phyloP scores from a whole-genome alignment of 2,888 invertebrate genomes.

The Strigamia crassipes region DNA sequence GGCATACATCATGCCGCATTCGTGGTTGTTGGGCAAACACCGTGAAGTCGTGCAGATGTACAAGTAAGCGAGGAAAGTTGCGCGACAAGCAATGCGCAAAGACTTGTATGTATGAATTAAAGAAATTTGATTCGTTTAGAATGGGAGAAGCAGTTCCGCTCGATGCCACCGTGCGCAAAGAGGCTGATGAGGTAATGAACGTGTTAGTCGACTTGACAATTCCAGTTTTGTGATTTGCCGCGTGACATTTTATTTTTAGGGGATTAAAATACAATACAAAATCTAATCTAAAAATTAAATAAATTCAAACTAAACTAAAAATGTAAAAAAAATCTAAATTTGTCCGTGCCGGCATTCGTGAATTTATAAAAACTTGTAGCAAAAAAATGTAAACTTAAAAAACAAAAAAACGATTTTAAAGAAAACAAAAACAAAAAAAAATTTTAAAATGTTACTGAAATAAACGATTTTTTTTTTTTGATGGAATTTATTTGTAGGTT shows the following conservation, averaged over 20 bases:
- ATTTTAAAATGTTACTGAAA: not conserved
- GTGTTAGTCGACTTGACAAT: slow-evolving; percentile 50
- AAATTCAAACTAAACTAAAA: no score
- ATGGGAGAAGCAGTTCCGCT: slow-evolving; percentile 67
- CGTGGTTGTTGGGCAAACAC: not conserved
- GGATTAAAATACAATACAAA: not conserved
- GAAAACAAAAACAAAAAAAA: not conserved
- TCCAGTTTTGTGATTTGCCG: not conserved
- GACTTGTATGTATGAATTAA: not conserved
- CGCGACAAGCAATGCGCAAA: not conserved
- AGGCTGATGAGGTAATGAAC: slow-evolving; percentile 66
- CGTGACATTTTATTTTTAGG: slow-evolving; percentile 22
- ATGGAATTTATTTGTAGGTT: slow-evolving; percentile 48
- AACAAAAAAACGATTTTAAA: no score
- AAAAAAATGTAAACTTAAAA: no score
- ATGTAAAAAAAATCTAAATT: no score
- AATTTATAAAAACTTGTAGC: no score
- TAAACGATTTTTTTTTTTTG: not conserved
- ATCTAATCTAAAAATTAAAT: not conserved
- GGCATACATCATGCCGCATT: not conserved
- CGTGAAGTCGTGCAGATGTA: slow-evolving; percentile 44
- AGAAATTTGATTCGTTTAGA: slow-evolving; percentile 58
- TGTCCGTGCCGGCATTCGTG: no score
- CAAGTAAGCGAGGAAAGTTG: not conserved
- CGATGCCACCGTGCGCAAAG: slow-evolving; percentile 61